Conservation (phyloP, 2,888 invertebrate species). For the Herminia tarsipennalis region DNA sequence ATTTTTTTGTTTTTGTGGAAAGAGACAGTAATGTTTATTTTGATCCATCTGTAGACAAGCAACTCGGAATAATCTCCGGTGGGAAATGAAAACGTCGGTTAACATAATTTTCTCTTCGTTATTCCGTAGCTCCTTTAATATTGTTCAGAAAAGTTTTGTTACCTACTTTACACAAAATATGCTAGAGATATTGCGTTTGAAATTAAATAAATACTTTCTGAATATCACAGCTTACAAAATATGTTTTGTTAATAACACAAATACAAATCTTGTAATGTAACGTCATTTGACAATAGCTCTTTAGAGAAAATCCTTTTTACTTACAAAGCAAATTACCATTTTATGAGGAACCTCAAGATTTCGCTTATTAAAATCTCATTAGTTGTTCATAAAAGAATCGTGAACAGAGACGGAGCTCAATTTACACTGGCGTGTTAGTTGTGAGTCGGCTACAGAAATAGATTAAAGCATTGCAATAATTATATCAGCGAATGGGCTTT, state of each 20-base stretch:
- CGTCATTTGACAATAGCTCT: constrained; percentile 55
- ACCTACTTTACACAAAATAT: too few species aligned
- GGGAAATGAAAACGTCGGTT: constrained; percentile 48
- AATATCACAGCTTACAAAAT: background rate
- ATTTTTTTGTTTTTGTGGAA: constrained; percentile 11
- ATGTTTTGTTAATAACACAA: constrained; percentile 9
- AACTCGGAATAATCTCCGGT: constrained; percentile 50
- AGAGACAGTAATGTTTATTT: background rate
- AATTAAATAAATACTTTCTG: too few species aligned
- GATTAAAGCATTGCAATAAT: constrained; percentile 79
- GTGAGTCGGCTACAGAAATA: constrained; percentile 77
- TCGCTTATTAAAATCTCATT: constrained; percentile 47
- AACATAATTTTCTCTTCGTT: constrained; percentile 38
- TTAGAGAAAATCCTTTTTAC: constrained; percentile 65
- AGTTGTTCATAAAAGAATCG: constrained; percentile 52
- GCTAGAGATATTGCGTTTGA: too few species aligned
- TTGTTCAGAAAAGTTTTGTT: constrained; percentile 9
- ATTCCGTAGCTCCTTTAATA: constrained; percentile 5
- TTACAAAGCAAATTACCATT: constrained; percentile 56
- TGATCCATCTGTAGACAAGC: constrained; percentile 12
- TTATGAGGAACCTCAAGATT: constrained; percentile 51
- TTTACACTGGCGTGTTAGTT: constrained; percentile 54
- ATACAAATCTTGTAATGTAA: constrained; percentile 39
- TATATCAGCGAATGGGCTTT: constrained; percentile 80
- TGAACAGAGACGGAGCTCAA: constrained; percentile 47